Evolutionary conservation across 2,888 invertebrate genomes (phyloP).

Genomic region (Macrosiphum euphorbiae): DNA sequence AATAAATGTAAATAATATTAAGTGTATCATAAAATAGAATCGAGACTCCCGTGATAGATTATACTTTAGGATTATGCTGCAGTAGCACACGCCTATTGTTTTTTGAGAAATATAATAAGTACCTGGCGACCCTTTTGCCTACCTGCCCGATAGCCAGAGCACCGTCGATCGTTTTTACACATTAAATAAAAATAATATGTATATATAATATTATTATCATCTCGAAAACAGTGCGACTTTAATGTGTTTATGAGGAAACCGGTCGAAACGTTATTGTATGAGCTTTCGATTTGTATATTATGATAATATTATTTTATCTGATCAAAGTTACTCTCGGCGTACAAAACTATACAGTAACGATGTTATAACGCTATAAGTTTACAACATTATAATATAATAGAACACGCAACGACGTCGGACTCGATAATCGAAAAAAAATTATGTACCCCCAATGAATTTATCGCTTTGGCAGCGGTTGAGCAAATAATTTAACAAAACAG

Average conservation of each 20-base stretch:
- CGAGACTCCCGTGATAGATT: not conserved
- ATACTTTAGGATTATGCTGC: no score
- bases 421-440: slow-evolving; percentile 23
- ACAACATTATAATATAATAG: not conserved
- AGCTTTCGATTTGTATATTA: not conserved
- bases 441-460: slow-evolving; percentile 1
- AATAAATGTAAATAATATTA: no score
- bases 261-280: not conserved
- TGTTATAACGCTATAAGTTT: not conserved
- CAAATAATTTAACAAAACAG: slow-evolving; percentile 27
- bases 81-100: no score
- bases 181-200: not conserved
- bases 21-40: not conserved
- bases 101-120: not conserved
- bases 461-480: not conserved
- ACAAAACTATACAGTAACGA: not conserved
- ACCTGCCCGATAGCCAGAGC: not conserved
- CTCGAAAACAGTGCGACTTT: not conserved
- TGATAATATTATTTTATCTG: not conserved
- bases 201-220: not conserved
- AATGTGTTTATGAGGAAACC: not conserved
- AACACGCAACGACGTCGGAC: not conserved
- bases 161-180: not conserved
- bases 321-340: not conserved
- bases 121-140: not conserved